Conservation (phyloP, 2,113 vertebrate species). For the Polypterus senegalus region DNA sequence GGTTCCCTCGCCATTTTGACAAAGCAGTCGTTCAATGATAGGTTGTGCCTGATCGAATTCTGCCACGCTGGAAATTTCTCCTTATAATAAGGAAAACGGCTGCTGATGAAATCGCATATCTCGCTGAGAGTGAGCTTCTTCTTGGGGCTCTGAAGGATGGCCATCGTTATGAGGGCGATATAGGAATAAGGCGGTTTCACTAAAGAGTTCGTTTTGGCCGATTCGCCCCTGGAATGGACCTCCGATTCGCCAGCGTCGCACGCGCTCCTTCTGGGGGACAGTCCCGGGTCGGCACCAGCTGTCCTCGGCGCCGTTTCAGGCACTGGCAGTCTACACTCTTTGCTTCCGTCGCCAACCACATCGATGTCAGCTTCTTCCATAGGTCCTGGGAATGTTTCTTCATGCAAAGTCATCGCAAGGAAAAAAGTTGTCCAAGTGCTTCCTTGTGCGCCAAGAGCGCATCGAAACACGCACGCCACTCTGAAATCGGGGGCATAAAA, state of each 20-base stretch:
- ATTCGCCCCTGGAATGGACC: neutral
- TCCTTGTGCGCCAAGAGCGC: constrained; percentile 18
- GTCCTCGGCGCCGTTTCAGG: constrained; percentile 18
- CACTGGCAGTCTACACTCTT: constrained; percentile 26
- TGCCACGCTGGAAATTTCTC: constrained; percentile 68
- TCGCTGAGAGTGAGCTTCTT: constrained; percentile 60
- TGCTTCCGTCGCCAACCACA: constrained; percentile 52
- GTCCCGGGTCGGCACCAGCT: constrained; percentile 22
- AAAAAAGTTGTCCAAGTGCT: neutral
- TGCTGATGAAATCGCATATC: constrained; percentile 65
- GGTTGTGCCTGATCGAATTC: constrained; percentile 62
- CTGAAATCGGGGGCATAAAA: neutral
- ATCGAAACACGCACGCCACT: constrained; percentile 8
- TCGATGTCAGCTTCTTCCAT: constrained; percentile 60
- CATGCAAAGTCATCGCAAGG: constrained; percentile 51
- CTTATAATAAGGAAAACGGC: constrained; percentile 52
- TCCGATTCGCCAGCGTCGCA: neutral
- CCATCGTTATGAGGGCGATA: constrained; percentile 63
- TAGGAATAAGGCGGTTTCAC: constrained; percentile 65
- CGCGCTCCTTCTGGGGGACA: constrained; percentile 11
- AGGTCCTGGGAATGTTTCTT: constrained; percentile 26
- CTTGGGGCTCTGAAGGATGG: constrained; percentile 59
- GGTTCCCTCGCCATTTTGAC: constrained; percentile 61
- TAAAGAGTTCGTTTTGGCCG: constrained; percentile 37
- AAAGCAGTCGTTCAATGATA: constrained; percentile 62